phyloP scores from a whole-genome alignment of 2,888 invertebrate genomes.

The Brachypalpus laphriformis region DNA sequence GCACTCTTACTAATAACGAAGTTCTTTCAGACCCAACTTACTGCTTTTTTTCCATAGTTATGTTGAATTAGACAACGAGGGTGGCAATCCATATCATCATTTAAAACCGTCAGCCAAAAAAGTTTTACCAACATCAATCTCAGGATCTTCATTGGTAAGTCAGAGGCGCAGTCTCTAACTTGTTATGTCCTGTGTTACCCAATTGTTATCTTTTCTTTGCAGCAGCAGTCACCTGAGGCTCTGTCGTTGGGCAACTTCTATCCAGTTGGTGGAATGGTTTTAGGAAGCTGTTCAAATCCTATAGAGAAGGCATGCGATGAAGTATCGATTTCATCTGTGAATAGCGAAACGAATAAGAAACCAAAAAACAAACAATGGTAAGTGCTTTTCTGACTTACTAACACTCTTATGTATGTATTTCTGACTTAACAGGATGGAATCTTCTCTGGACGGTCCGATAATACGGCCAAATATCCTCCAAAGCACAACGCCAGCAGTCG shows the following conservation, averaged over 20 bases:
- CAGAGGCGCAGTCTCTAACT: neutral
- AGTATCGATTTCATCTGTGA: slow-evolving; percentile 80
- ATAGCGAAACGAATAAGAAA: slow-evolving; percentile 79
- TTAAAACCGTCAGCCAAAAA: slow-evolving; percentile 36
- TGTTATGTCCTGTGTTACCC: neutral
- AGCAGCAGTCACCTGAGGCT: slow-evolving; percentile 68
- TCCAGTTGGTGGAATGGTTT: slow-evolving; percentile 49
- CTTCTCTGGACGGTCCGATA: slow-evolving; percentile 81
- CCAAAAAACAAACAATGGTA: slow-evolving; percentile 82
- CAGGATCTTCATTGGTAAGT: slow-evolving; percentile 37
- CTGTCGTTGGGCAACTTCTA: slow-evolving; percentile 75
- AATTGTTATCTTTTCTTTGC: neutral
- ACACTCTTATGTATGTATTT: neutral
- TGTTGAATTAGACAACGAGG: slow-evolving; percentile 52
- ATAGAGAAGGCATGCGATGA: slow-evolving; percentile 77
- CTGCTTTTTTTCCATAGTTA: slow-evolving; percentile 26
- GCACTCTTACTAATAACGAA: neutral
- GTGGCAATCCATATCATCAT: slow-evolving; percentile 36
- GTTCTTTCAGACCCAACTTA: neutral
- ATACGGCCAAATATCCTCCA: slow-evolving; percentile 75
- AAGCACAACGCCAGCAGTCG: slow-evolving; percentile 16
- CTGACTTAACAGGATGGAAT: slow-evolving; percentile 78
- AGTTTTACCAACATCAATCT: slow-evolving; percentile 1
- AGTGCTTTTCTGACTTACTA: neutral
- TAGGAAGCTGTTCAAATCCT: slow-evolving; percentile 16